Base-by-base conservation (phyloP, 2,888 invertebrate genomes). In the Argyresthia albistria region DNA sequence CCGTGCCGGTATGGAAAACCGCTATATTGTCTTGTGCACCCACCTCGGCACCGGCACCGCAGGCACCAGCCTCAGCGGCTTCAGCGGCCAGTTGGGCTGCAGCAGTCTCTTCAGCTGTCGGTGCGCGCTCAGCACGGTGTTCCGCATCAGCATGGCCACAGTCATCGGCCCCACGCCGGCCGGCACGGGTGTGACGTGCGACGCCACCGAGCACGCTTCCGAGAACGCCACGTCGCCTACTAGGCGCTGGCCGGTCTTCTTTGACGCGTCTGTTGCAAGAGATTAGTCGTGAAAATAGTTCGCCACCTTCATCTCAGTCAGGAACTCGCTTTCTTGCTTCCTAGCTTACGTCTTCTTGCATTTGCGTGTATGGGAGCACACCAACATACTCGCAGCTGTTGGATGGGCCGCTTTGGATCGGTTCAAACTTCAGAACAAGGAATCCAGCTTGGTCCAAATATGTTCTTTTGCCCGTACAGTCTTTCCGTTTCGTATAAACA, bases 81-180 rank as follows among this genome's bases (percentile, higher is more conserved):
- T 82, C 15, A 97, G 76, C 43, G 90, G 90, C 97, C 97, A 97
- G 39, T 80, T 69, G n/a, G 80, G 82, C 51, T 80, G 84, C n/a
- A 90, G 67, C 16, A 92, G 64, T 35, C 87, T 88, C 35, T 89
- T 80, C 11, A 90, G 90, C 52, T 91, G 88, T 50, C 90, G 88
- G 62, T 91, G 84, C 8, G 97, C 97, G 51, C 97, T 93, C 59
- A 93, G 89, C 39, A 97, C 94, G 0, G 98, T 98, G 83, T 99
- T 99, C 64, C 92, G 91, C 96, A 98, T 96, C 37, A 97, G 84
- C 97, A 98, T 98, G 15, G 98, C 97, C 58, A 98, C 99, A 0
- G 99, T 99, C 98, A 99, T 98, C 12, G 99, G 99, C 0, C 99
- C 99, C 56, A 99, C 99, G 57, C 99, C 99, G 53, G 96, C 95